Conservation (phyloP, 2,888 invertebrate species). For the Amblyteles armatorius region DNA sequence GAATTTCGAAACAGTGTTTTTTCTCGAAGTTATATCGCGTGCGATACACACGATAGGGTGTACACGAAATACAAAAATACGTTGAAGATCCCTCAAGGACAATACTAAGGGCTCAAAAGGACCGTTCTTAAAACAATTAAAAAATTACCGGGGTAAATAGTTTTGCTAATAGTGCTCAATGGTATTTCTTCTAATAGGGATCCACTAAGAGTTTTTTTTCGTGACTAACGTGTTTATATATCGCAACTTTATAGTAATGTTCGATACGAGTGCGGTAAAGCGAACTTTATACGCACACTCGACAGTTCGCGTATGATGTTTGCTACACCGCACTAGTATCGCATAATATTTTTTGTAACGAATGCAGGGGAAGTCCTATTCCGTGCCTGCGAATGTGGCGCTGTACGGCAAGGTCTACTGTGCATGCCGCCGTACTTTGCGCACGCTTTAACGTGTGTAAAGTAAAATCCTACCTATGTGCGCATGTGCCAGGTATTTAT, state of each 20-base stretch:
- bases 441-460: too few species aligned
- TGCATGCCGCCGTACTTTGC: too few species aligned
- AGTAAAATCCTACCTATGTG: too few species aligned
- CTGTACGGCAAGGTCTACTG: too few species aligned
- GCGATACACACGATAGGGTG: not conserved
- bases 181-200: not conserved
- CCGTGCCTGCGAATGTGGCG: too few species aligned
- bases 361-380: too few species aligned
- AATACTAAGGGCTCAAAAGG: not conserved
- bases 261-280: too few species aligned
- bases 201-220: not conserved
- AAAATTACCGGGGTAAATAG: not conserved
- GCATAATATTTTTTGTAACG: too few species aligned
- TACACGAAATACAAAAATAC: constrained; percentile 60
- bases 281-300: too few species aligned
- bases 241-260: not conserved
- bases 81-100: not conserved
- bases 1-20: constrained; percentile 1
- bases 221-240: not conserved
- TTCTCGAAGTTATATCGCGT: not conserved
- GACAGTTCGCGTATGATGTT: too few species aligned
- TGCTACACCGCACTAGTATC: too few species aligned
- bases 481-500: too few species aligned
- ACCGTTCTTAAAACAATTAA: not conserved
- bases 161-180: not conserved